Evolutionary conservation across 2,888 invertebrate species (phyloP).

Genomic region (Priocnemis perturbator): DNA sequence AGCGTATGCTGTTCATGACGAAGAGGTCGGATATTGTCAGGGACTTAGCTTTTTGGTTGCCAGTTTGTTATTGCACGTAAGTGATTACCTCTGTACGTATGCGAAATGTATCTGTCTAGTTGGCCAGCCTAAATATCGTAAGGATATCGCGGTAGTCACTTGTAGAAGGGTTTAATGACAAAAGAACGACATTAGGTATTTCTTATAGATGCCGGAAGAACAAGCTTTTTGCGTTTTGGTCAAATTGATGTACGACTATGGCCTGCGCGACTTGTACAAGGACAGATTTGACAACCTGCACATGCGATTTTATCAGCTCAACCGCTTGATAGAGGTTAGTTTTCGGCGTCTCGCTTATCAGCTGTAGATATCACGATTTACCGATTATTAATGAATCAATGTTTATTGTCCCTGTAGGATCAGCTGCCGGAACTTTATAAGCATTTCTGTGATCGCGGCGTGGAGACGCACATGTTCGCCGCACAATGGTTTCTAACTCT

Average conservation of each 20-base stretch:
- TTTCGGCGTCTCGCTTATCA: not conserved
- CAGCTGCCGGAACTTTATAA: conserved; percentile 88
- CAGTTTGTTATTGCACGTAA: conserved; percentile 94
- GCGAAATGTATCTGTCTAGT: not conserved
- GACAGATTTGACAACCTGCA: conserved; percentile 98
- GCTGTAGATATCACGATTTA: no score
- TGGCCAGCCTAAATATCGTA: no score
- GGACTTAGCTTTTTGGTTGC: conserved; percentile 98
- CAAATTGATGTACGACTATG: conserved; percentile 97
- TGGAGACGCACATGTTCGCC: conserved; percentile 99
- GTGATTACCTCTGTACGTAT: conserved; percentile 59
- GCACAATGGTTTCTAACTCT: conserved; percentile 99
- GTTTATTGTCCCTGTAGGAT: conserved; percentile 77
- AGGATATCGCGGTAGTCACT: conserved; percentile 3
- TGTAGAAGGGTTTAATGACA: conserved; percentile 30
- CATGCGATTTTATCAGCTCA: conserved; percentile 95
- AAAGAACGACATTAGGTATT: conserved; percentile 35
- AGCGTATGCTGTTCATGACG: conserved; percentile 97
- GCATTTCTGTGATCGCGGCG: conserved; percentile 87
- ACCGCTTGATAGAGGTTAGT: conserved; percentile 90
- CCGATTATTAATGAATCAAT: no score
- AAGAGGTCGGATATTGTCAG: conserved; percentile 99
- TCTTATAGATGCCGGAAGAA: conserved; percentile 97
- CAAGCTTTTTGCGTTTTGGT: conserved; percentile 98
- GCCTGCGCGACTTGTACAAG: conserved; percentile 94